Percentiles rank a stretch among this genome's conserved stretches.
phyloP scores from a whole-genome alignment of 2,797 vertebrate genomes.

The Rhabdomys pumilio region DNA sequence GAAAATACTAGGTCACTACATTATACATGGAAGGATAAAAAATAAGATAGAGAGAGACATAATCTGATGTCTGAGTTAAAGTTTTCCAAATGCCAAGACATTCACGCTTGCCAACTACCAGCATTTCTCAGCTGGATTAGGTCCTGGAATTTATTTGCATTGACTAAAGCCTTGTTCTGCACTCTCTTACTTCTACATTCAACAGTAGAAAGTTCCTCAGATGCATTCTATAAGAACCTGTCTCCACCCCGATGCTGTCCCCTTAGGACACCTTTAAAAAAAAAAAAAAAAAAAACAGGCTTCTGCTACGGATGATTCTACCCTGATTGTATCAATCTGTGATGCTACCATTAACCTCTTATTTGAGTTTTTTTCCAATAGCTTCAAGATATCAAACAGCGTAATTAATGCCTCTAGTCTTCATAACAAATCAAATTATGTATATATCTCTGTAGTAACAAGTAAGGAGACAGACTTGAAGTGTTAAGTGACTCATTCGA shows the following conservation, averaged over 20 bases:
- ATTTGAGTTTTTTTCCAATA: not conserved
- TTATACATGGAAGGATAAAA: not conserved
- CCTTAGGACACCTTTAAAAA: too few species aligned
- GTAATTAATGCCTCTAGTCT: not conserved
- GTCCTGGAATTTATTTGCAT: not conserved
- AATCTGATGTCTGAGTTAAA: not conserved
- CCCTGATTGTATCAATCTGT: not conserved
- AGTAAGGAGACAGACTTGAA: not conserved
- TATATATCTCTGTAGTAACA: not conserved
- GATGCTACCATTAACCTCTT: not conserved
- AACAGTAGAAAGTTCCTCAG: not conserved
- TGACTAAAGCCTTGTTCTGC: not conserved
- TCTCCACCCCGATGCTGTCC: not conserved
- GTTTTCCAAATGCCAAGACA: not conserved
- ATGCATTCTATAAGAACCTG: not conserved
- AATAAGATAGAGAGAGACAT: not conserved
- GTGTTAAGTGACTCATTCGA: not conserved
- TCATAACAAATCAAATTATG: not conserved
- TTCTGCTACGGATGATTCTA: not conserved
- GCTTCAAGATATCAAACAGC: not conserved
- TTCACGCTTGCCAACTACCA: not conserved
- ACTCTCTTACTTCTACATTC: not conserved
- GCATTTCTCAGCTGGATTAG: not conserved
- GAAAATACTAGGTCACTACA: not conserved
- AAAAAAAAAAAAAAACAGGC: not conserved